phyloP scores from a whole-genome alignment of 2,113 vertebrate species.

The Phaetusa simplex region DNA sequence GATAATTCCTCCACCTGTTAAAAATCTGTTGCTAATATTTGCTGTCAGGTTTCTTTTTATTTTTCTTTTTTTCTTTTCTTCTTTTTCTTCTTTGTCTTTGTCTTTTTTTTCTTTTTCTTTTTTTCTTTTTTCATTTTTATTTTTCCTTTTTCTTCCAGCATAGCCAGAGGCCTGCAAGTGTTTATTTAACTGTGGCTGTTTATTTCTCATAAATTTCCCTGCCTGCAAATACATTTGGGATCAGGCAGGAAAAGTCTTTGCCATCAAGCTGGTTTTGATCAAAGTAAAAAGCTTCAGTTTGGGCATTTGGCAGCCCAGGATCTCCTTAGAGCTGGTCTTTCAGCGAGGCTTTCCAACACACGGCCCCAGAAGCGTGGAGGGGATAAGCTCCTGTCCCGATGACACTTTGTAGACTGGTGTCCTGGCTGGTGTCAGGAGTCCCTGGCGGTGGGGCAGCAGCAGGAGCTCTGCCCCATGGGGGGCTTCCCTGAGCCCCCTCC shows the following conservation, averaged over 20 bases:
- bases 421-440: neutral
- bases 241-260: neutral
- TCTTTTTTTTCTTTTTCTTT: too few species aligned
- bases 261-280: neutral
- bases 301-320: neutral
- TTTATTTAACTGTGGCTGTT: conserved; percentile 29
- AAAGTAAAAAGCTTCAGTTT: neutral
- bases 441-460: accelerated
- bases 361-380: accelerated
- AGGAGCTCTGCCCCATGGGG: neutral
- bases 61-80: too few species aligned
- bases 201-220: neutral
- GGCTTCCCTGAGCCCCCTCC: neutral
- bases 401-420: neutral
- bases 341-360: neutral
- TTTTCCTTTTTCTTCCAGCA: neutral
- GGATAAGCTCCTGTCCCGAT: neutral
- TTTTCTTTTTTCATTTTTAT: neutral
- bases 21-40: conserved; percentile 34
- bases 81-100: too few species aligned
- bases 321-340: neutral
- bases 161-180: neutral
- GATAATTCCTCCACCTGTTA: conserved; percentile 48
- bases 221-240: neutral
- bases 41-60: neutral